These are phyloP conservation scores for Drosophila yakuba DNA, from an alignment of 1,140 invertebrate species.

Conservation along the genomic window DNA sequence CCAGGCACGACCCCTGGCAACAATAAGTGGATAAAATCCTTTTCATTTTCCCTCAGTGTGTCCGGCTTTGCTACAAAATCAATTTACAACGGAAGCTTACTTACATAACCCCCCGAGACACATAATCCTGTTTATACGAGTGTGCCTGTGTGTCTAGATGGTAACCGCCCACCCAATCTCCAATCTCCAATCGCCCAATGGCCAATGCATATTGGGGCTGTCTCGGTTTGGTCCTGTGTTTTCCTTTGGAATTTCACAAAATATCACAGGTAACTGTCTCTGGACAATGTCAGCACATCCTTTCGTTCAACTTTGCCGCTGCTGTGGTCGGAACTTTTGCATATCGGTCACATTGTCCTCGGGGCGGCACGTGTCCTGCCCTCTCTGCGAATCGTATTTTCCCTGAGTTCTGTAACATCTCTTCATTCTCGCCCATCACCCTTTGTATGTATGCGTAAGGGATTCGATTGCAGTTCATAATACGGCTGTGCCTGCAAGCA, in stretches of 20 bases:
- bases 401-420: not conserved
- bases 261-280: constrained; percentile 73
- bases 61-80: constrained; percentile 65
- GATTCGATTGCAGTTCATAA: constrained; percentile 71
- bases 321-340: constrained; percentile 64
- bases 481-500: constrained; percentile 56
- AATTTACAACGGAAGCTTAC: constrained; percentile 77
- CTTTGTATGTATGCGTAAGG: constrained; percentile 32
- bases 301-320: constrained; percentile 30
- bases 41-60: constrained; percentile 62
- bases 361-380: constrained; percentile 55
- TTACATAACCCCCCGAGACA: constrained; percentile 71
- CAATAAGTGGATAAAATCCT: constrained; percentile 70
- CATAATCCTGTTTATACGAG: constrained; percentile 70
- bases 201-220: constrained; percentile 39
- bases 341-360: constrained; percentile 71
- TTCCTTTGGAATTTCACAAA: constrained; percentile 63
- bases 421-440: not conserved
- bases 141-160: constrained; percentile 31
- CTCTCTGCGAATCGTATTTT: constrained; percentile 12
- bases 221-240: constrained; percentile 34
- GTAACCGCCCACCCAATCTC: constrained; percentile 15
- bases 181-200: constrained; percentile 21
- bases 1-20: constrained; percentile 28
- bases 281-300: constrained; percentile 70